Conservation (phyloP, 2,113 vertebrate species). For the Silurus glanis region DNA sequence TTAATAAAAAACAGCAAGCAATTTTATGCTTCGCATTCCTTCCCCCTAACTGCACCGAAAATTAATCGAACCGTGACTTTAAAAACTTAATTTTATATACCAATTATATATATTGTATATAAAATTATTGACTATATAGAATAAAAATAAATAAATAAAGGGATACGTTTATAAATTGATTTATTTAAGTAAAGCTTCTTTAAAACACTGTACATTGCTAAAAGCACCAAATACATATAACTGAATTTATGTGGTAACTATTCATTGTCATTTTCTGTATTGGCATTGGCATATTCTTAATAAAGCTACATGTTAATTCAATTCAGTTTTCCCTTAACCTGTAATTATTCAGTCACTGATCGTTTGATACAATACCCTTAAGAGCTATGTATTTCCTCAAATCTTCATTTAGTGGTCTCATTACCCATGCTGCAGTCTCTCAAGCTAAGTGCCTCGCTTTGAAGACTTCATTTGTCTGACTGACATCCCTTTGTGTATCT, state of each 20-base stretch:
- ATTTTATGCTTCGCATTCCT: no score
- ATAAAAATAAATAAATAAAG: no score
- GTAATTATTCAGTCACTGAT: conserved; percentile 1
- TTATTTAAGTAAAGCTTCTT: no score
- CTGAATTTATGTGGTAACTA: neutral
- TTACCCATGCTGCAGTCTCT: neutral
- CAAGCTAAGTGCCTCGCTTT: conserved; percentile 21
- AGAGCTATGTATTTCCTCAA: neutral
- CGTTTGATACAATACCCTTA: neutral
- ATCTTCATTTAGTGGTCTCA: conserved; percentile 7
- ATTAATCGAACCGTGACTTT: no score
- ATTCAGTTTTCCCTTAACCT: neutral
- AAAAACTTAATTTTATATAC: no score
- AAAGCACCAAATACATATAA: no score
- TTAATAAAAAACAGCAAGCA: no score
- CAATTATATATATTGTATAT: no score
- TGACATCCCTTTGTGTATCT: conserved; percentile 36
- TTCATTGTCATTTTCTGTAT: neutral
- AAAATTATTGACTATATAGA: no score
- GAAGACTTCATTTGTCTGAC: conserved; percentile 21
- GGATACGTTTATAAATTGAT: no score
- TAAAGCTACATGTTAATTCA: neutral
- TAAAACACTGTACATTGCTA: no score
- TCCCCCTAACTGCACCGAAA: no score
- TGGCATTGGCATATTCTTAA: neutral